A percentile compares a stretch with the other conserved stretches of the same genome.
Evolutionary conservation across 2,888 invertebrate genomes (phyloP).

Genomic region (Tetranychus piercei): DNA sequence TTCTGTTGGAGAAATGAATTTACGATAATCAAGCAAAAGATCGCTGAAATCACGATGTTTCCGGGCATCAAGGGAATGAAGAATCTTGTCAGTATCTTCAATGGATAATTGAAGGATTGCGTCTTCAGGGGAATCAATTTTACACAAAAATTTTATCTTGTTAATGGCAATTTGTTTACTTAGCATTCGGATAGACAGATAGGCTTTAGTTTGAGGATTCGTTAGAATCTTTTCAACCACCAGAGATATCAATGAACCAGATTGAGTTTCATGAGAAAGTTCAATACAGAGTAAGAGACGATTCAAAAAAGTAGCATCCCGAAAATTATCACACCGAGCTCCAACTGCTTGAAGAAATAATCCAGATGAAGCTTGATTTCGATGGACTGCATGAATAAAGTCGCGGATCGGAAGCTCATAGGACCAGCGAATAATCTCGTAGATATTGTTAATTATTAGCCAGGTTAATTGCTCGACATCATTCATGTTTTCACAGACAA

Average conservation of each 20-base stretch:
- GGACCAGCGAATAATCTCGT: constrained; percentile 46
- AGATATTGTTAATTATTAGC: constrained; percentile 53
- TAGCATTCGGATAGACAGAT: constrained; percentile 44
- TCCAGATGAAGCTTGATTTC: constrained; percentile 47
- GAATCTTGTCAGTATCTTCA: constrained; percentile 47
- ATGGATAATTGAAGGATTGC: constrained; percentile 45
- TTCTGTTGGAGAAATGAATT: not conserved
- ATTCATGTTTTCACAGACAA: constrained; percentile 46
- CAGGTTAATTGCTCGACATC: constrained; percentile 55
- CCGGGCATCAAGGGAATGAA: not conserved
- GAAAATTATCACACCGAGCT: constrained; percentile 42
- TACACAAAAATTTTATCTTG: constrained; percentile 47
- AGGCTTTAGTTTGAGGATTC: constrained; percentile 39
- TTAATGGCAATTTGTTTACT: constrained; percentile 48
- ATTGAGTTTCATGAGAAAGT: constrained; percentile 45
- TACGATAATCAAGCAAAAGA: not conserved
- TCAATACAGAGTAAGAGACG: constrained; percentile 50
- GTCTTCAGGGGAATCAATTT: constrained; percentile 37
- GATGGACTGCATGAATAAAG: constrained; percentile 43
- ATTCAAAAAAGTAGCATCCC: constrained; percentile 46
- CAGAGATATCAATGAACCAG: constrained; percentile 48
- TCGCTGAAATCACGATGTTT: not conserved
- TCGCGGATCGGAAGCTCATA: constrained; percentile 48
- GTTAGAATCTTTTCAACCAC: constrained; percentile 46
- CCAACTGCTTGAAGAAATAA: constrained; percentile 51